Percentiles rank a stretch among this genome's conserved stretches.
phyloP scores from a whole-genome alignment of 1,140 invertebrate species.

The Carcinoscorpius rotundicauda region DNA sequence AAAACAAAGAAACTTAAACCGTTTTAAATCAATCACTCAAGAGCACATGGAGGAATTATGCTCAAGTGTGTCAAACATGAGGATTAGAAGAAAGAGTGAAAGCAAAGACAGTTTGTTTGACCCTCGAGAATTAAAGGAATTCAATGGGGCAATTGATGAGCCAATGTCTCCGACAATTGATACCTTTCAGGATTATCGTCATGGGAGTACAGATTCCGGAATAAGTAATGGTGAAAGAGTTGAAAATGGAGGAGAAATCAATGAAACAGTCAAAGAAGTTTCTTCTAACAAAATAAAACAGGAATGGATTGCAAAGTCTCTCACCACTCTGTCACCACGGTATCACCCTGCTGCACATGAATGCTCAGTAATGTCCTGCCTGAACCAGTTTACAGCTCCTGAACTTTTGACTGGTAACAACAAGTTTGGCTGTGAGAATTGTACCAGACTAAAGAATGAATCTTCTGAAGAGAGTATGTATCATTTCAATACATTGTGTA shows the following conservation, averaged over 20 bases:
- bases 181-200: not conserved
- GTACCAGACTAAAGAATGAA: conserved; percentile 46
- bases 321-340: conserved; percentile 32
- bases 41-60: conserved; percentile 15
- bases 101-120: conserved; percentile 4
- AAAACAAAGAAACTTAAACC: no score
- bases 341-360: conserved; percentile 62
- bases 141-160: not conserved
- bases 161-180: not conserved
- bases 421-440: conserved; percentile 81
- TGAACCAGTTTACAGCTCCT: conserved; percentile 78
- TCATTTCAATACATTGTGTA: no score
- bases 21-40: no score
- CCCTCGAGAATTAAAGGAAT: not conserved
- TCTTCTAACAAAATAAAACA: conserved; percentile 13
- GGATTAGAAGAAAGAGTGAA: not conserved
- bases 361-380: conserved; percentile 60
- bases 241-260: not conserved
- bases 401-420: conserved; percentile 82
- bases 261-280: no score
- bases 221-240: not conserved
- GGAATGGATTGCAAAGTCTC: conserved; percentile 26
- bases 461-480: conserved; percentile 33
- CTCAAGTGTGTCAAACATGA: not conserved
- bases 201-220: conserved; percentile 2